A percentile compares a stretch with the other conserved stretches of the same genome.
phyloP scores from a whole-genome alignment of 2,113 vertebrate genomes.

The Cichladusa arquata region DNA sequence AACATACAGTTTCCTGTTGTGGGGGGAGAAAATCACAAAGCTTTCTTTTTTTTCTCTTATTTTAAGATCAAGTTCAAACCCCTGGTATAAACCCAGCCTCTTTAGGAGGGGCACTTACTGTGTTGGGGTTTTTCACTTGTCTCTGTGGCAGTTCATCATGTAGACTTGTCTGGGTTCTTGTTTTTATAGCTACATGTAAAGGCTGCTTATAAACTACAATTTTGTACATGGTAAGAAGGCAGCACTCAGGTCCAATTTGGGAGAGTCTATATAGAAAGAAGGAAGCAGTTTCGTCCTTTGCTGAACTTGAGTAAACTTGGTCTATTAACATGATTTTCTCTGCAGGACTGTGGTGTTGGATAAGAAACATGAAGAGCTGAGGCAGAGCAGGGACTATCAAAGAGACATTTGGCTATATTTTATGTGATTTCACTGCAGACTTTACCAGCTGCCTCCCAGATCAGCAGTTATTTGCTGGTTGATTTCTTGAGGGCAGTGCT shows the following conservation, averaged over 20 bases:
- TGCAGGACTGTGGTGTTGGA: slow-evolving; percentile 42
- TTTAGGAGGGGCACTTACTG: neutral
- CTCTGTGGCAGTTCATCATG: slow-evolving; percentile 35
- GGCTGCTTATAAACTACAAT: slow-evolving; percentile 12
- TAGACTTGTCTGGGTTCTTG: slow-evolving; percentile 1
- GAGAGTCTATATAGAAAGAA: neutral
- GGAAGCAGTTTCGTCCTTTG: slow-evolving; percentile 11
- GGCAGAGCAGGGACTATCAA: slow-evolving; percentile 41
- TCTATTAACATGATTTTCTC: slow-evolving; percentile 46
- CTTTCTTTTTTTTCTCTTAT: neutral
- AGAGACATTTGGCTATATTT: slow-evolving; percentile 30
- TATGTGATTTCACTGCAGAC: slow-evolving; percentile 13
- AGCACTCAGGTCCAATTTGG: neutral
- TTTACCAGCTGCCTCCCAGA: slow-evolving; percentile 24
- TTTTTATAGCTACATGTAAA: slow-evolving; percentile 42
- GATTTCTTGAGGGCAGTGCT: slow-evolving; percentile 23
- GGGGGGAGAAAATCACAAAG: slow-evolving; percentile 34
- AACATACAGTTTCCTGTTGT: slow-evolving; percentile 45
- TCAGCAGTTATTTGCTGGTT: neutral
- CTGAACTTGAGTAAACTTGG: slow-evolving; percentile 37
- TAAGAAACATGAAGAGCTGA: slow-evolving; percentile 37
- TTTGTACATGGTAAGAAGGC: neutral
- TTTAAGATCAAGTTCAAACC: slow-evolving; percentile 13
- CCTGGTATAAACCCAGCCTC: neutral
- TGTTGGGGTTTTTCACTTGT: neutral